A percentile compares a stretch with the other conserved stretches of the same genome.
These are phyloP conservation scores for Parnassius apollo DNA, from an alignment of 2,888 invertebrate species.

Conservation along the genomic window DNA sequence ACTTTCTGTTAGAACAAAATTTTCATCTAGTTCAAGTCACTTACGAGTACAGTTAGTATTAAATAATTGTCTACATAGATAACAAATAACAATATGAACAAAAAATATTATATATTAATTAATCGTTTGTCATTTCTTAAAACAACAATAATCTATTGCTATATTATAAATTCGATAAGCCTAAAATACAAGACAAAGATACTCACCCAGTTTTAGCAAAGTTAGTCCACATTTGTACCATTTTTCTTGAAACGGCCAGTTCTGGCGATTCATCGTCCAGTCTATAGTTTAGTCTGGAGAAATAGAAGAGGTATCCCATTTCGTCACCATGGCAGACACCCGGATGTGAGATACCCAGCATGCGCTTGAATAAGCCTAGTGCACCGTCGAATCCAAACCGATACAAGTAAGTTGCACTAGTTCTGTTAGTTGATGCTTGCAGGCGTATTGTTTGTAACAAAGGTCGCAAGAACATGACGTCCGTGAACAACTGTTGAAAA, in stretches of 20 bases:
- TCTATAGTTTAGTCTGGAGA: constrained; percentile 82
- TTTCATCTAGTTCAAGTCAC: too few species aligned
- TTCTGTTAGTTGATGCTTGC: constrained; percentile 59
- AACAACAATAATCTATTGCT: not conserved
- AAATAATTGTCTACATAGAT: too few species aligned
- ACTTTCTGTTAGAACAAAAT: too few species aligned
- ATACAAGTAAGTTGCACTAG: constrained; percentile 81
- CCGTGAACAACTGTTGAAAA: constrained; percentile 78
- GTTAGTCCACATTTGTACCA: constrained; percentile 84
- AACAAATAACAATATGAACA: too few species aligned
- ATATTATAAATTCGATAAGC: not conserved
- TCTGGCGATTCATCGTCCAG: constrained; percentile 82
- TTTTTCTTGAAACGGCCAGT: constrained; percentile 78
- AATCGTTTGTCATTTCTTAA: too few species aligned
- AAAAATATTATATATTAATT: too few species aligned
- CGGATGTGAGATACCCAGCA: constrained; percentile 81
- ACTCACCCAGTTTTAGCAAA: constrained; percentile 83
- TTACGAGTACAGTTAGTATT: too few species aligned
- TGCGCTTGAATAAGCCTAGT: constrained; percentile 82
- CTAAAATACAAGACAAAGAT: not conserved
- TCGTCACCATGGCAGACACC: constrained; percentile 84
- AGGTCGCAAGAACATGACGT: constrained; percentile 83
- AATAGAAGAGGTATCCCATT: constrained; percentile 84
- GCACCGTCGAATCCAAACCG: constrained; percentile 83
- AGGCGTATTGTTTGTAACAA: constrained; percentile 75